These are phyloP conservation scores for Zapornia atra DNA, from an alignment of 2,113 vertebrate species.

Conservation along the genomic window DNA sequence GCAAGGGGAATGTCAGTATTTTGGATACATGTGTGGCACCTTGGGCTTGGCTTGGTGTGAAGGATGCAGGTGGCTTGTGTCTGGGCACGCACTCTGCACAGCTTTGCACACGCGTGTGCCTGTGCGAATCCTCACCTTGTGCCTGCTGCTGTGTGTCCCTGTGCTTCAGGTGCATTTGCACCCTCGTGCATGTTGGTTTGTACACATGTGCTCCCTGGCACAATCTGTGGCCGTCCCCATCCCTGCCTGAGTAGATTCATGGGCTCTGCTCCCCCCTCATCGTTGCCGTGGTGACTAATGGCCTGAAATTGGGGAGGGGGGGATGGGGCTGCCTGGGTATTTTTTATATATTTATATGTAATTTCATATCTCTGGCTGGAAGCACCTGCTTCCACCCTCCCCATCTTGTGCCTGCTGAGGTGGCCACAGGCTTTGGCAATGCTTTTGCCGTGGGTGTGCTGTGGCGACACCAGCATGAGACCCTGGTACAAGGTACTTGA, in stretches of 20 bases:
- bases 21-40: neutral
- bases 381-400: neutral
- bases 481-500: accelerated
- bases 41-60: neutral
- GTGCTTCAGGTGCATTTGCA: neutral
- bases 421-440: neutral
- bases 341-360: conserved; percentile 8
- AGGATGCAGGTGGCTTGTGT: neutral
- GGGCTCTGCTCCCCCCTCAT: neutral
- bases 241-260: neutral
- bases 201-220: accelerated
- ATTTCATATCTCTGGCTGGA: neutral
- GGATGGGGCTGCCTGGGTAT: neutral
- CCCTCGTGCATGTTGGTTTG: neutral
- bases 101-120: accelerated
- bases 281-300: conserved; percentile 64
- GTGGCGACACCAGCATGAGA: accelerated
- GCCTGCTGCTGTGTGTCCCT: neutral
- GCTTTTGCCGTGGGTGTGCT: neutral
- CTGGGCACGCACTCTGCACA: accelerated
- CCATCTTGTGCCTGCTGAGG: neutral
- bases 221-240: accelerated
- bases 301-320: conserved; percentile 44
- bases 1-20: neutral
- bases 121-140: neutral